Base-by-base conservation (phyloP, 2,888 invertebrate genomes). In the Dasysyrphus albostriatus region DNA sequence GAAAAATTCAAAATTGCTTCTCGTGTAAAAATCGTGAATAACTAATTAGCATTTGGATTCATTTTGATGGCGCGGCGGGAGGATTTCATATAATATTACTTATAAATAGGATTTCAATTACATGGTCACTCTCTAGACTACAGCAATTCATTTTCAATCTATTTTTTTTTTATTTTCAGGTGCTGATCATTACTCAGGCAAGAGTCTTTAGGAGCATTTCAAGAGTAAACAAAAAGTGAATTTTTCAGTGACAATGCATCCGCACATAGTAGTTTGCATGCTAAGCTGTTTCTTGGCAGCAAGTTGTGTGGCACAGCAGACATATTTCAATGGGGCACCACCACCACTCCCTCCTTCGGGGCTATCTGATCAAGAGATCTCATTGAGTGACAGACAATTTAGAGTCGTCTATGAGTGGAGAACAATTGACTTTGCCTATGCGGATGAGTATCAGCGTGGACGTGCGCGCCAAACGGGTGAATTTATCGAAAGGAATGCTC, bases 341-440 rank as follows among this genome's bases (percentile, higher is more conserved):
- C 88, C 83, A 63, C 85, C 85, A 5, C 72, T 82, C 9, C 84
- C 88, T 6, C 78, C 87, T 5, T 72, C 83, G n/a, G 82, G 82
- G 2, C 88, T 85, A 0, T 39, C 72, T 7, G 87, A 87, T 1
- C 88, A 89, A 9, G 88, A 88, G 10, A 88, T 90, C 19, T 78
- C 91, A 89, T 56, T 89, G 39, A 88, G 78, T 49, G 90, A 90
- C 49, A 79, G 89, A 90, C 94, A 95, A 90, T 96, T 96, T 91
- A 93, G 94, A 81, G 96, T 96, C 42, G 94, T 95, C 81, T 95
- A 95, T 92, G 95, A 96, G 93, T 96, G 96, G 96, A 95, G 94
- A 90, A 94, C 94, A 88, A 93, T 96, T 87, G 95, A 96, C 90
- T 95, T 95, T 92, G 94, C 94, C 39, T 96, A 96, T 95, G 94